Evolutionary conservation across 2,113 vertebrate species (phyloP), one percentile per base, ranked within the genome.

Genomic region (Tangachromis dhanisi): DNA sequence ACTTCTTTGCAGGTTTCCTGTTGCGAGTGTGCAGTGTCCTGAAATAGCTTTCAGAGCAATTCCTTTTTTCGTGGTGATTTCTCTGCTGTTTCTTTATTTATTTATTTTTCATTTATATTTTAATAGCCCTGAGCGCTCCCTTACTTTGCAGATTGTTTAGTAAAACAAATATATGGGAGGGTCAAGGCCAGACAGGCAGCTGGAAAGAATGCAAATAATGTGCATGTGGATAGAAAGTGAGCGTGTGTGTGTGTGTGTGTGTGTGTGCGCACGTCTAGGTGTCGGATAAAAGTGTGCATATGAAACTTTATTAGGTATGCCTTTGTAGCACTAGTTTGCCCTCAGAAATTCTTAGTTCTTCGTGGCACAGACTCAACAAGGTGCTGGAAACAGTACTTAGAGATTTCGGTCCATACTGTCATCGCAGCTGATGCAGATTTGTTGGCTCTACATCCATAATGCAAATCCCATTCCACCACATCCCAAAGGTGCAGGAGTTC

Each of bases 1-100:
- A 86, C 35, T 92, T 90, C 85, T n/a, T 1, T 33, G 53, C 54
- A 63, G 83, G 91, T 90, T 88, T 95, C 86, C 57, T 86, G 86
- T 90, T 93, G 71, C 87, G 78, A 63, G 7, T 57, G 89, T 63
- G 61, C 49, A 45, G 11, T 8, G 53, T 13, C 49, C 45, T 17
- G 55, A 88, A 85, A 90, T 59, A 81, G 66, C 42, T 89, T 73
- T 24, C 38, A 31, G 35, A 76, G 9, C 16, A 76, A 63, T 47
- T 76, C 13, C 17, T 7, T 68, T 71, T 66, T 73, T 82, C 31
- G 21, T 29, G 19, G 24, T 21, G 55, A 31, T 86, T 59, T 71
- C 35, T 16, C 11, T 33, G 45, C 17, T n/a, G n/a, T 19, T 38
- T 49, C 19, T 35, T 76, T 35, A 0, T 66, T 66, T 66, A 0